Base-by-base conservation (phyloP, 2,797 vertebrate genomes). In the Vipera latastei region DNA sequence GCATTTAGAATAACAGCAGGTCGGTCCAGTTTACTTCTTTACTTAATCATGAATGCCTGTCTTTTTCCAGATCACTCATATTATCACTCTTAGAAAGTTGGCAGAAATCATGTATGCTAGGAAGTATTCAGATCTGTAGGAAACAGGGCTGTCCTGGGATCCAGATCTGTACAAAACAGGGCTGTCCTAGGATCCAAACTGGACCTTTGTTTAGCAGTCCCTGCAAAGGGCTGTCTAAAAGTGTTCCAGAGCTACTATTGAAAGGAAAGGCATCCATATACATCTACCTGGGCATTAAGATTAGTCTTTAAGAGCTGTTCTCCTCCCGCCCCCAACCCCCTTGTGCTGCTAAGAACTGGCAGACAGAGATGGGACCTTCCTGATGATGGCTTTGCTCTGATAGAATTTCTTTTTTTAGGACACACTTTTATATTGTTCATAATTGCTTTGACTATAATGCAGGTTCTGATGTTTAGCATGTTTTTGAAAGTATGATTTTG, bases 261-360 rank as follows among this genome's bases (percentile, higher is more conserved):
- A 83, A 78, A 83, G 9, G 73, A 83, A 38, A 16, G 38, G 59
- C 38, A 89, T 26, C 13, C 25, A 28, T 48, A 18, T 14, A 28
- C 26, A 38, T 32, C 7, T 61, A 60, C 11, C 20, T 89, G 57
- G 38, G 32, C 32, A 60, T 60, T 61, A 44, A 89, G 57, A 48
- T 60, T 26, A 13, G 8, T 22, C 11, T 25, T 38, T 25, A 38
- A 59, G 32, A 32, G 56, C 5, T 38, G 20, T 20, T 73, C 32
- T 38, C 16, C 6, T 12, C n/a, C n/a, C 0, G 2, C 2, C 28
- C 9, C 26, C 26, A 14, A 1, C 32, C 6, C 0, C n/a, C 1
- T 1, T 38, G 32, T 88, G 56, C 20, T 59, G 12, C 9, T 38
- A 38, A 60, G 55, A 12, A 22, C 32, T 12, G 38, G 22, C 26